Evolutionary conservation across 2,888 invertebrate genomes (phyloP).

Genomic region (Cactoblastis cactorum): DNA sequence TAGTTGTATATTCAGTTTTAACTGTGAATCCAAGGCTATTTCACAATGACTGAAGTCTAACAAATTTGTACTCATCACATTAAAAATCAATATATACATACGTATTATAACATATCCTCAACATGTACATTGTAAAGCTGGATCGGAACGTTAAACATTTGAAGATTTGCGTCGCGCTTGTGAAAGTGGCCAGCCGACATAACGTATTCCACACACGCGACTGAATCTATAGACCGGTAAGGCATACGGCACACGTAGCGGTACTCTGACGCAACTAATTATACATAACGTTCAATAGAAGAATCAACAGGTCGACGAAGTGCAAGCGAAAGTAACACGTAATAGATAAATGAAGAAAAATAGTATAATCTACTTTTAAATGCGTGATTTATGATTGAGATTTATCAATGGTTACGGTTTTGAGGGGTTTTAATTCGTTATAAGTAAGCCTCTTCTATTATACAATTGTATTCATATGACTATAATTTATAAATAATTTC

Average conservation of each 20-base stretch:
- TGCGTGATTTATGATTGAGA: conserved; percentile 1
- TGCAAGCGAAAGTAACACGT: conserved; percentile 58
- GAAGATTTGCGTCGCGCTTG: conserved; percentile 50
- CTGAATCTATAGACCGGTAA: conserved; percentile 48
- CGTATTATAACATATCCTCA: not conserved
- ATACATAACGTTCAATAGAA: conserved; percentile 58
- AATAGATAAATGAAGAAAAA: conserved; percentile 27
- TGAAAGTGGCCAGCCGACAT: conserved; percentile 57
- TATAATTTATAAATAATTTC: not conserved
- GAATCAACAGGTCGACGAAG: conserved; percentile 37
- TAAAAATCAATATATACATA: not conserved
- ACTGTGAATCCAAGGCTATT: too few relatives aligned
- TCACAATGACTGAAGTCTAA: too few relatives aligned
- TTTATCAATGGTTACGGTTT: conserved; percentile 1
- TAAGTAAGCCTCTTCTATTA: not conserved
- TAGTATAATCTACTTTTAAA: conserved; percentile 4
- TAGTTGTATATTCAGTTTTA: too few relatives aligned
- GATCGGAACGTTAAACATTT: conserved; percentile 26
- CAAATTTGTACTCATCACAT: not conserved
- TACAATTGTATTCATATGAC: not conserved
- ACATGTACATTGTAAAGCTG: conserved; percentile 12
- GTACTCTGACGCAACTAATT: conserved; percentile 72
- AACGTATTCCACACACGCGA: conserved; percentile 66
- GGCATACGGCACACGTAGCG: conserved; percentile 46
- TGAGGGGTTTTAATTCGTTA: not conserved